Evolutionary conservation across 2,888 invertebrate genomes (phyloP).

Genomic region (Desoria tigrina): DNA sequence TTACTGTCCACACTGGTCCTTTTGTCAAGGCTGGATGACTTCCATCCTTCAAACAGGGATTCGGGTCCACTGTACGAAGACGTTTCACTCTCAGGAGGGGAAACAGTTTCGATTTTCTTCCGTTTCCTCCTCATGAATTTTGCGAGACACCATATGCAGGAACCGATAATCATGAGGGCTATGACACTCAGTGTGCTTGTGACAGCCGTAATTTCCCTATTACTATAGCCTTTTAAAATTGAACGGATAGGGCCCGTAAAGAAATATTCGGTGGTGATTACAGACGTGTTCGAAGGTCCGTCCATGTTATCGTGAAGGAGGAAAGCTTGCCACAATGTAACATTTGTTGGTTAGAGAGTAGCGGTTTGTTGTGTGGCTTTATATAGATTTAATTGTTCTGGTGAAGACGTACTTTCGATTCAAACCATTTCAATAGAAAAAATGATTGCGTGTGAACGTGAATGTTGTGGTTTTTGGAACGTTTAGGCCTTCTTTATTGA

Average conservation of each 20-base stretch:
- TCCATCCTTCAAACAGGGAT: slow-evolving; percentile 12
- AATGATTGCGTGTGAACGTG: too few species aligned
- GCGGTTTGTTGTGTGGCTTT: too few species aligned
- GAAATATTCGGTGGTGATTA: slow-evolving; percentile 22
- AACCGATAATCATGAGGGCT: slow-evolving; percentile 34
- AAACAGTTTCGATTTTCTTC: too few species aligned
- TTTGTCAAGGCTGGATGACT: not conserved
- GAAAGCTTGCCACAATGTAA: not conserved
- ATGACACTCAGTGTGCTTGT: slow-evolving; percentile 44
- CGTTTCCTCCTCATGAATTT: not conserved
- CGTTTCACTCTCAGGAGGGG: not conserved
- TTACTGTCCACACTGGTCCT: not conserved
- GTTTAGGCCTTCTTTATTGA: too few species aligned
- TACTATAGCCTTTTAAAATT: slow-evolving; percentile 28
- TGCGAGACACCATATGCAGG: slow-evolving; percentile 42
- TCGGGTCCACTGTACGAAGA: not conserved
- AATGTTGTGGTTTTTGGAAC: too few species aligned
- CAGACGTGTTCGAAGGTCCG: too few species aligned
- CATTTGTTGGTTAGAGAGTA: not conserved
- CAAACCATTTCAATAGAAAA: too few species aligned
- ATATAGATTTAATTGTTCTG: not conserved
- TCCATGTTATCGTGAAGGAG: too few species aligned
- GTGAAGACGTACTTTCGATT: too few species aligned
- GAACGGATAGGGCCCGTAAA: slow-evolving; percentile 17
- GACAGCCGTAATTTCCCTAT: slow-evolving; percentile 34